Evolutionary conservation across 2,797 vertebrate genomes (phyloP), one percentile per base, ranked within the genome.

Genomic region (Phataginus tricuspis): DNA sequence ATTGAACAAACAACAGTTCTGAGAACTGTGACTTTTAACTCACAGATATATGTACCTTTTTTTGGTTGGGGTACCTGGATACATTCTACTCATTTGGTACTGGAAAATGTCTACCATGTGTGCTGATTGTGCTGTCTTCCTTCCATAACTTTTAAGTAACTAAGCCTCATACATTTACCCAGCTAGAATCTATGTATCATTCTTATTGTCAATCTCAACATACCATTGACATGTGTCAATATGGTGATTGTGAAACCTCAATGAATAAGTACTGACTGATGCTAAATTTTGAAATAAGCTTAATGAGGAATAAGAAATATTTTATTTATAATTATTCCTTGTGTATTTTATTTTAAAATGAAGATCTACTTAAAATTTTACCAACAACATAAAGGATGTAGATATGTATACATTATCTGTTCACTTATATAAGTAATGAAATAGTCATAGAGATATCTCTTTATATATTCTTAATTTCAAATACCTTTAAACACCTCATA

Each of bases 331-430:
- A 77, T 71, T 80, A 66, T 68, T 86, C 31, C 12, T 2, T 86
- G 12, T 61, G 4, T n/a, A 59, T 84, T 94, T 94, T 85, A 80
- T 66, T 90, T 86, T 61, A 66, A 92, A 96, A 42, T 82, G 21
- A 82, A 87, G 19, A 77, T 71, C 8, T 6, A n/a, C 34, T 61
- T 93, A 23, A 3, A 95, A 29, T 42, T 57, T 68, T 55, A 85
- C 29, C 4, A 27, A 42, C 9, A 72, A 63, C 4, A 63, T 72
- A 77, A 86, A 84, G 23, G 19, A n/a, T 86, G 0, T n/a, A 42
- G 53, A 37, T 75, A 86, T 25, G 68, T 88, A 18, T 14, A 45
- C 11, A 45, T n/a, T 10, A 37, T 31, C 21, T 69, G 4, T 63
- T 87, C 45, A 94, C 16, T 87, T 51, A 49, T 42, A 25, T 80